phyloP scores from a whole-genome alignment of 2,888 invertebrate genomes.

The Galerucella pusilla region DNA sequence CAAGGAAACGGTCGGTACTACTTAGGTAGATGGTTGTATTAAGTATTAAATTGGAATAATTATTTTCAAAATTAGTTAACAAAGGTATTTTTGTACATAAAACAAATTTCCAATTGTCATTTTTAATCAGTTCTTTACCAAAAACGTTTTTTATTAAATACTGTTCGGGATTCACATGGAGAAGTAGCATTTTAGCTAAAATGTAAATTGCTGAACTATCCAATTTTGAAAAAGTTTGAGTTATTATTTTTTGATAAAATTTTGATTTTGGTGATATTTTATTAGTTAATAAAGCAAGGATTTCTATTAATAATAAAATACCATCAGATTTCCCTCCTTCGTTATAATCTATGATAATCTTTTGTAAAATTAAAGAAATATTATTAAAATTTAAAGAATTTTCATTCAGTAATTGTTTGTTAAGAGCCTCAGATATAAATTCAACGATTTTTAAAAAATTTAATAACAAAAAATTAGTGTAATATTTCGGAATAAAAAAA shows the following conservation, averaged over 20 bases:
- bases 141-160: slow-evolving; percentile 66
- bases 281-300: slow-evolving; percentile 69
- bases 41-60: slow-evolving; percentile 65
- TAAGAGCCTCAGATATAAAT: slow-evolving; percentile 67
- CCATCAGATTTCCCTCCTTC: slow-evolving; percentile 65
- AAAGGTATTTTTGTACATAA: slow-evolving; percentile 73
- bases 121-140: slow-evolving; percentile 66
- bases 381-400: slow-evolving; percentile 55
- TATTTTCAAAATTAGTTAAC: slow-evolving; percentile 67
- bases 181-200: slow-evolving; percentile 69
- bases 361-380: slow-evolving; percentile 68
- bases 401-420: slow-evolving; percentile 57
- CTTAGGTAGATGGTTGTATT: slow-evolving; percentile 74
- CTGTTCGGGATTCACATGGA: slow-evolving; percentile 66
- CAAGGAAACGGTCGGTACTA: slow-evolving; percentile 54
- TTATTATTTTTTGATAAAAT: slow-evolving; percentile 65
- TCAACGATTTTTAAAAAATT: slow-evolving; percentile 73
- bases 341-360: slow-evolving; percentile 71
- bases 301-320: slow-evolving; percentile 68
- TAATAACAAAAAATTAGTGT: slow-evolving; percentile 70
- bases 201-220: slow-evolving; percentile 72
- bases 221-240: slow-evolving; percentile 68
- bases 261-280: slow-evolving; percentile 60
- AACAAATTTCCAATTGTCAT: slow-evolving; percentile 75
- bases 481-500: slow-evolving; percentile 70